Evolutionary conservation across 2,113 vertebrate species (phyloP).

Genomic region (Seriola quinqueradiata): DNA sequence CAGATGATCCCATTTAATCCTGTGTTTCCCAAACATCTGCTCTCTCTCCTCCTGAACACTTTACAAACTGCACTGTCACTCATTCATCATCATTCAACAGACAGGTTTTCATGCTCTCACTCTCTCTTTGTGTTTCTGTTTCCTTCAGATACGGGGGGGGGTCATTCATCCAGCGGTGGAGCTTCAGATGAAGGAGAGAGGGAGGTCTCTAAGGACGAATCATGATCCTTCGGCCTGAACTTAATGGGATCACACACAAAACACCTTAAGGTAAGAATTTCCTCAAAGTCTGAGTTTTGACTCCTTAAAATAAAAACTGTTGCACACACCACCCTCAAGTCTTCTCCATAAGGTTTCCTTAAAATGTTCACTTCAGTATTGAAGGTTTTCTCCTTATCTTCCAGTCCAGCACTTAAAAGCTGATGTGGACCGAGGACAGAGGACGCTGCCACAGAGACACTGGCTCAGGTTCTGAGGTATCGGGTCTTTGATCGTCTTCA

Average conservation of each 20-base stretch:
- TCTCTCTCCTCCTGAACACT: conserved; percentile 7
- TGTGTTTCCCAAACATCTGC: conserved; percentile 44
- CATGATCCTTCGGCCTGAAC: conserved; percentile 11
- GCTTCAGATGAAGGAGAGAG: conserved; percentile 65
- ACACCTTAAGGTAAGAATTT: not conserved
- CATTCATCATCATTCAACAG: not conserved
- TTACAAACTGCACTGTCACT: not conserved
- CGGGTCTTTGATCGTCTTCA: conserved; percentile 25
- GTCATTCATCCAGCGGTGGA: conserved; percentile 56
- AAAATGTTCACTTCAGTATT: too few relatives aligned
- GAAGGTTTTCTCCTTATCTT: too few relatives aligned
- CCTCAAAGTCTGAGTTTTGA: too few relatives aligned
- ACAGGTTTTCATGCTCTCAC: conserved; percentile 2
- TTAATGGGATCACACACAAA: conserved; percentile 48
- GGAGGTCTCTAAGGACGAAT: conserved; percentile 6
- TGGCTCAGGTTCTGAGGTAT: not conserved
- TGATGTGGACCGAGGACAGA: conserved; percentile 38
- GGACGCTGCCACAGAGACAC: conserved; percentile 3
- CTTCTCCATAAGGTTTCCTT: too few relatives aligned
- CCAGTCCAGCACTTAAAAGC: conserved; percentile 42
- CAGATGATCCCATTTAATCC: conserved; percentile 40
- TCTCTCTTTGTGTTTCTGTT: not conserved
- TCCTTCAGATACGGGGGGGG: too few relatives aligned
- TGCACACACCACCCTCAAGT: too few relatives aligned
- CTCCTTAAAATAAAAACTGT: too few relatives aligned